A percentile compares a stretch with the other conserved stretches of the same genome.
These are phyloP conservation scores for Cephus cinctus DNA, from an alignment of 1,140 invertebrate species.

Conservation along the genomic window DNA sequence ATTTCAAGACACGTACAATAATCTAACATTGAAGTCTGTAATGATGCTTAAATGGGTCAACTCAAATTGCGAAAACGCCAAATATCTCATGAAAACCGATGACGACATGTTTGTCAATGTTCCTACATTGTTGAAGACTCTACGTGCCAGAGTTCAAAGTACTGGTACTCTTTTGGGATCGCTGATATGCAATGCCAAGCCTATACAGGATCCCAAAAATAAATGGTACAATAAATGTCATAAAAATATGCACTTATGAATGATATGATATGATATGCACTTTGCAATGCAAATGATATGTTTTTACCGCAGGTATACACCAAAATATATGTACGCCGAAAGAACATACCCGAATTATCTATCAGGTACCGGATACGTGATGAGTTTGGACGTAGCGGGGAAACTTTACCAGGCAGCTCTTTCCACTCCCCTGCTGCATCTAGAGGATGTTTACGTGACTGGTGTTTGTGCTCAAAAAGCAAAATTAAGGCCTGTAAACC, in stretches of 20 bases:
- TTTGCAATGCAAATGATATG: background rate
- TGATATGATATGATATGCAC: background rate
- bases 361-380: slow-evolving; percentile 81
- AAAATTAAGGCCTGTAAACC: slow-evolving; percentile 56
- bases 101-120: slow-evolving; percentile 85
- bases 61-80: slow-evolving; percentile 62
- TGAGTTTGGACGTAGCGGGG: slow-evolving; percentile 68
- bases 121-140: slow-evolving; percentile 52
- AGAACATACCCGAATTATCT: slow-evolving; percentile 79
- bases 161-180: slow-evolving; percentile 66
- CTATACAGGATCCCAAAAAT: slow-evolving; percentile 68
- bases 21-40: slow-evolving; percentile 87
- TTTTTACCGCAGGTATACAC: slow-evolving; percentile 64
- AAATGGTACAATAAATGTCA: slow-evolving; percentile 64
- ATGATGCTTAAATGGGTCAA: slow-evolving; percentile 82
- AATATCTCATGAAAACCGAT: slow-evolving; percentile 79
- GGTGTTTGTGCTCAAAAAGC: slow-evolving; percentile 62
- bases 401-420: slow-evolving; percentile 71
- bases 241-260: background rate
- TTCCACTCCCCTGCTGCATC: slow-evolving; percentile 68
- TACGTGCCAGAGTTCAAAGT: slow-evolving; percentile 40
- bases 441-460: slow-evolving; percentile 87
- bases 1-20: slow-evolving; percentile 89
- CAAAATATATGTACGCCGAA: slow-evolving; percentile 75
- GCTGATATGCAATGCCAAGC: slow-evolving; percentile 72